Percentiles rank a stretch among this genome's conserved stretches.
phyloP scores from a whole-genome alignment of 2,797 vertebrate species.

The Microchirus variegatus region DNA sequence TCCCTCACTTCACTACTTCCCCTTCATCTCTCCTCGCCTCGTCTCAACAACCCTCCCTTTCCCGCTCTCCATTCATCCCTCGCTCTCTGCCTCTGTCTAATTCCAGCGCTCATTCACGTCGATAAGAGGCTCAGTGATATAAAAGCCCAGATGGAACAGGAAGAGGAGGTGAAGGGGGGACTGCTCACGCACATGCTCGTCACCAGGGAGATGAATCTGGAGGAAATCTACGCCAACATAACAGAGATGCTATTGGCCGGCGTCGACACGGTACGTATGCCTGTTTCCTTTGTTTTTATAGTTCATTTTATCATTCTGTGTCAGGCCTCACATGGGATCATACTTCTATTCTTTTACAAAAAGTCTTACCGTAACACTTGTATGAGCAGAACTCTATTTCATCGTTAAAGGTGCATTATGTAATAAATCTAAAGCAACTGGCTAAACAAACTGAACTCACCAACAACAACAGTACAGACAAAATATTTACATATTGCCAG shows the following conservation, averaged over 20 bases:
- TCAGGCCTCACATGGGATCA: too few species aligned
- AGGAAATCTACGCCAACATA: slow-evolving; percentile 93
- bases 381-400: too few species aligned
- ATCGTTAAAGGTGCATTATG: too few species aligned
- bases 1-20: slow-evolving; percentile 16
- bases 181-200: slow-evolving; percentile 89
- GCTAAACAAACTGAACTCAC: too few species aligned
- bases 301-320: too few species aligned
- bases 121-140: slow-evolving; percentile 86
- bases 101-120: slow-evolving; percentile 88
- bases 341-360: too few species aligned
- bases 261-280: slow-evolving; percentile 86
- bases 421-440: too few species aligned
- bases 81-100: slow-evolving; percentile 32
- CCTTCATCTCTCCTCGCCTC: background rate
- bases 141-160: slow-evolving; percentile 79
- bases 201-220: slow-evolving; percentile 86
- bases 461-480: too few species aligned
- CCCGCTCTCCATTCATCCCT: slow-evolving; percentile 21
- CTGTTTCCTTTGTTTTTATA: background rate
- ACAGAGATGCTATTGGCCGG: slow-evolving; percentile 96
- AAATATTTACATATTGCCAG: too few species aligned
- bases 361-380: too few species aligned
- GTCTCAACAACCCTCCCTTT: background rate
- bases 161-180: slow-evolving; percentile 85